Conservation (phyloP, 2,113 vertebrate species). For the Vombatus ursinus region DNA sequence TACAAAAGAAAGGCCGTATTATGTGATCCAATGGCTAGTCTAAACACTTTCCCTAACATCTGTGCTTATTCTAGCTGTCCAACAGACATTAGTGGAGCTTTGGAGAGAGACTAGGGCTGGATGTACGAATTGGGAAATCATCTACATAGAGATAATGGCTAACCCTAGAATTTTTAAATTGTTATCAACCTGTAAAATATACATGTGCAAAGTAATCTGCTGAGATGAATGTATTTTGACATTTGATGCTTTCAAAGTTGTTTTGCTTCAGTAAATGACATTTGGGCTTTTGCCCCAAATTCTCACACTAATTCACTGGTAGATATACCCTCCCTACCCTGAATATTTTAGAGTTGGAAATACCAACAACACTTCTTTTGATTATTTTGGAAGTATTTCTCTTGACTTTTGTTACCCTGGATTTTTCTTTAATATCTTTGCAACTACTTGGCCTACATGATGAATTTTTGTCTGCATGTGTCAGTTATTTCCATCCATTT, state of each 20-base stretch:
- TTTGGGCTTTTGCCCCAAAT: neutral
- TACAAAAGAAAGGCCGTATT: neutral
- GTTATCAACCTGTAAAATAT: neutral
- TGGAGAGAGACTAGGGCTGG: neutral
- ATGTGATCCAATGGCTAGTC: rapidly evolving
- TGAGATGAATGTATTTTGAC: neutral
- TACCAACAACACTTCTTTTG: neutral
- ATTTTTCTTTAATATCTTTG: neutral
- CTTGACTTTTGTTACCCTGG: neutral
- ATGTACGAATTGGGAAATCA: neutral
- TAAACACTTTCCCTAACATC: neutral
- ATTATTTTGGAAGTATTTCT: neutral
- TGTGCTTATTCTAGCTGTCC: neutral
- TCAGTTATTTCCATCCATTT: neutral
- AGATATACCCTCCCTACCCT: neutral
- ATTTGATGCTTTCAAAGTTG: neutral
- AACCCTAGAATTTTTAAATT: neutral
- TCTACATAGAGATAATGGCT: neutral
- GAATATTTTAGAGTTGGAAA: neutral
- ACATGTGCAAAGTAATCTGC: neutral
- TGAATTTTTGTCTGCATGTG: neutral
- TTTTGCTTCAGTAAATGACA: neutral
- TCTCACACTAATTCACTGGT: neutral
- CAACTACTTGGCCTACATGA: rapidly evolving
- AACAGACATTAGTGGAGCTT: neutral